phyloP scores from a whole-genome alignment of 1,140 invertebrate species.

The Bombus terrestris region DNA sequence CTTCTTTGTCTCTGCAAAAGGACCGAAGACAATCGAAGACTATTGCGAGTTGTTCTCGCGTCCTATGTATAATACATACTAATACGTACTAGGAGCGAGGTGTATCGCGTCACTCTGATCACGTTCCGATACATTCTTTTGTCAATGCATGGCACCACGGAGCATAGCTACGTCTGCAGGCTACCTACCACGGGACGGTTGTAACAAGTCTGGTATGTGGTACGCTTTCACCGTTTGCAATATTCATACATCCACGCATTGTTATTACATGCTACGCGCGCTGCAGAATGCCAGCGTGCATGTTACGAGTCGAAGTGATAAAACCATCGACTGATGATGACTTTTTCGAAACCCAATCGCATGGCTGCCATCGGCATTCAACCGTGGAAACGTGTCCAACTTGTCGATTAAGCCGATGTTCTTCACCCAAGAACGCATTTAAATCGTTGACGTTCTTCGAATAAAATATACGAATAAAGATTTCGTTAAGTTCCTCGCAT shows the following conservation, averaged over 20 bases:
- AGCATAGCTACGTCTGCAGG: constrained; percentile 10
- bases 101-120: constrained; percentile 33
- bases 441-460: background rate
- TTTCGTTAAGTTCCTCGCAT: background rate
- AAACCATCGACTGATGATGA: background rate
- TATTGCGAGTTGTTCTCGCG: background rate
- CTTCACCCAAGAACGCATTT: background rate
- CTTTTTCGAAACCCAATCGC: constrained; percentile 1
- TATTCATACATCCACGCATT: constrained; percentile 71
- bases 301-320: constrained; percentile 7
- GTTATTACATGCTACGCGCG: constrained; percentile 45
- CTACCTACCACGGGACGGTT: constrained; percentile 57
- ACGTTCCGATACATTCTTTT: constrained; percentile 27
- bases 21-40: background rate
- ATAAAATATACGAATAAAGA: background rate
- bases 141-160: constrained; percentile 3
- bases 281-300: constrained; percentile 27
- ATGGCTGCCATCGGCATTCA: background rate
- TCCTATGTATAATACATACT: background rate
- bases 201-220: constrained; percentile 76
- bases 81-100: background rate
- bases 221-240: constrained; percentile 78
- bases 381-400: background rate
- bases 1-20: background rate
- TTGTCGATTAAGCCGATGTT: background rate